Conservation (phyloP, 1,140 invertebrate species). For the Lanistes nyassanus region DNA sequence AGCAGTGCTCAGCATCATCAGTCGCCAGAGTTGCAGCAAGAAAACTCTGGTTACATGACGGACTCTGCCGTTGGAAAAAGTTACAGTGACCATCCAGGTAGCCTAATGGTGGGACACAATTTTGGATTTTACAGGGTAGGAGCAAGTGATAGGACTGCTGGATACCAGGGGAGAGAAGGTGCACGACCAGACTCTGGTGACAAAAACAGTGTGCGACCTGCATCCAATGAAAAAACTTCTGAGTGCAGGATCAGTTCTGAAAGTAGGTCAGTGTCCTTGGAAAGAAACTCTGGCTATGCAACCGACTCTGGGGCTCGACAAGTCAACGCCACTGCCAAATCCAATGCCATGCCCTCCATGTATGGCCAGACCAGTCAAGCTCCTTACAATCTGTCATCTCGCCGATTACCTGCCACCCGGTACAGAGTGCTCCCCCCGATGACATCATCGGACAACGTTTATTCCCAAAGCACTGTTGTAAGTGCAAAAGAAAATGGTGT, state of each 20-base stretch:
- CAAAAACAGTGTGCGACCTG: not conserved
- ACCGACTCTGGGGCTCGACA: conserved; percentile 3
- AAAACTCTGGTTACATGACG: conserved; percentile 30
- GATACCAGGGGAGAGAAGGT: no score
- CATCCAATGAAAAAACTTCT: conserved; percentile 7
- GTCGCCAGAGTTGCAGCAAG: not conserved
- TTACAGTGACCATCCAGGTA: not conserved
- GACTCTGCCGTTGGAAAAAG: conserved; percentile 21
- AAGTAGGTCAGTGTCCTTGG: not conserved
- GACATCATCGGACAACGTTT: not conserved
- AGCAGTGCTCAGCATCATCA: not conserved
- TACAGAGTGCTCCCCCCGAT: conserved; percentile 23
- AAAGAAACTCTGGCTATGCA: not conserved
- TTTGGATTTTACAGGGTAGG: no score
- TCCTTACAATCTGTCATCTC: not conserved
- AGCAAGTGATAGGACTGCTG: no score
- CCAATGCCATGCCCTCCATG: not conserved
- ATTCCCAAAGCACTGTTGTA: not conserved
- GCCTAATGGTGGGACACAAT: no score
- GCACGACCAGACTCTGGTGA: no score
- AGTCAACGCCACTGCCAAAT: not conserved
- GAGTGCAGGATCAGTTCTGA: not conserved
- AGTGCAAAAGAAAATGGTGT: conserved; percentile 22
- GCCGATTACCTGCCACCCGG: not conserved
- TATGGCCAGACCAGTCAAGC: not conserved